A percentile compares a stretch with the other conserved stretches of the same genome.
These are phyloP conservation scores for Conus betulinus DNA, from an alignment of 1,140 invertebrate species.

Conservation along the genomic window DNA sequence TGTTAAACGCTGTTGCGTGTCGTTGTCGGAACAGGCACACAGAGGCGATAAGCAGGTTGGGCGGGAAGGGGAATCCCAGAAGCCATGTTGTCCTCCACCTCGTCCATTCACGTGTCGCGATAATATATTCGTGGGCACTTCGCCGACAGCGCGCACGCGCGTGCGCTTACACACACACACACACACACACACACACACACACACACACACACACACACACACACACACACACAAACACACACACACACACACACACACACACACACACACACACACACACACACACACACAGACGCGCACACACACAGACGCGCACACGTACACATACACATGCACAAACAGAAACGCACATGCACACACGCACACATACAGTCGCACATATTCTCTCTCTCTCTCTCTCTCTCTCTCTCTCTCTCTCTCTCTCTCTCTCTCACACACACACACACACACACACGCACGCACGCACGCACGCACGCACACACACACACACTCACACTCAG, in stretches of 20 bases:
- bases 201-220: neutral
- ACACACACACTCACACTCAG: too few relatives aligned
- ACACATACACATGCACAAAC: neutral
- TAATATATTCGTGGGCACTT: too few relatives aligned
- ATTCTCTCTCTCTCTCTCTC: too few relatives aligned
- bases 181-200: neutral
- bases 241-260: slow-evolving; percentile 4
- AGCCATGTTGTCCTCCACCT: too few relatives aligned
- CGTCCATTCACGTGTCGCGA: too few relatives aligned
- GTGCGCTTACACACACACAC: neutral
- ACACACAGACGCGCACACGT: neutral
- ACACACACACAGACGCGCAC: neutral
- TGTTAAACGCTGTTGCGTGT: too few relatives aligned
- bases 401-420: too few relatives aligned
- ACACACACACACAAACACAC: neutral
- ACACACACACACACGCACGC: slow-evolving; percentile 3
- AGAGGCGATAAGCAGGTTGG: too few relatives aligned
- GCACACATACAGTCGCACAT: neutral
- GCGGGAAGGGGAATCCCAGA: too few relatives aligned
- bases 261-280: neutral
- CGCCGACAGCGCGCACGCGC: neutral
- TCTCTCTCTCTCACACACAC: neutral
- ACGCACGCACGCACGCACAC: neutral
- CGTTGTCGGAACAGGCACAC: too few relatives aligned
- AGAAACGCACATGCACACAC: neutral